Evolutionary conservation across 2,113 vertebrate species (phyloP), one percentile per base, ranked within the genome.

Genomic region (Ptyas mucosa): DNA sequence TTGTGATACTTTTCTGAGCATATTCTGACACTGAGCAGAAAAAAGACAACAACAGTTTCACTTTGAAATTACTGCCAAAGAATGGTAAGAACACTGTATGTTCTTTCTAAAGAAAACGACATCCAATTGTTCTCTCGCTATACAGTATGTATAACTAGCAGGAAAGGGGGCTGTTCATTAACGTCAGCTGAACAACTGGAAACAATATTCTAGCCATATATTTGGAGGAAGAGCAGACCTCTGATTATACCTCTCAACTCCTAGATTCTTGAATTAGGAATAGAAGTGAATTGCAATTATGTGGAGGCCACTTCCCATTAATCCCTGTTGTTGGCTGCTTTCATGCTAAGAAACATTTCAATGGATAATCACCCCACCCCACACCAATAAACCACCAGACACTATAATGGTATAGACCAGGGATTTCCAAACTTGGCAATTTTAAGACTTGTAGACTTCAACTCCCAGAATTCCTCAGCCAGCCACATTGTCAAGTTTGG

Each of bases 31-130:
- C 88, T 75, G 88, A 75, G 49, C 94, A 90, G n/a, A 93, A 39
- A 85, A 95, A 90, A 93, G 53, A 85, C 0, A 5, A 94, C 53
- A 93, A 90, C n/a, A 96, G 43, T 86, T 54, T 11, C 39, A 34
- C 90, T 94, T 92, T 94, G 92, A 89, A 95, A 92, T 85, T 95
- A 90, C 58, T 93, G 61, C 87, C 46, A 52, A 24, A 69, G 34
- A 43, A 91, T 0, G 0, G 93, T 24, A 75, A 92, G 92, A 94
- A 87, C 88, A 92, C 89, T 51, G 4, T 8, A 89, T 20, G 64
- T 46, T 94, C 94, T 55, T 94, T 93, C 89, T 61, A 81, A 89
- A 81, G 57, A 51, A 94, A 91, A 57, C 11, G 8, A 51, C 12
- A 11, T 89, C n/a, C 14, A 64, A 11, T 15, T 86, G 57, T 51